Base-by-base conservation (phyloP, 92 coral and sea anemone species). In the Parazoanthus swiftii region DNA sequence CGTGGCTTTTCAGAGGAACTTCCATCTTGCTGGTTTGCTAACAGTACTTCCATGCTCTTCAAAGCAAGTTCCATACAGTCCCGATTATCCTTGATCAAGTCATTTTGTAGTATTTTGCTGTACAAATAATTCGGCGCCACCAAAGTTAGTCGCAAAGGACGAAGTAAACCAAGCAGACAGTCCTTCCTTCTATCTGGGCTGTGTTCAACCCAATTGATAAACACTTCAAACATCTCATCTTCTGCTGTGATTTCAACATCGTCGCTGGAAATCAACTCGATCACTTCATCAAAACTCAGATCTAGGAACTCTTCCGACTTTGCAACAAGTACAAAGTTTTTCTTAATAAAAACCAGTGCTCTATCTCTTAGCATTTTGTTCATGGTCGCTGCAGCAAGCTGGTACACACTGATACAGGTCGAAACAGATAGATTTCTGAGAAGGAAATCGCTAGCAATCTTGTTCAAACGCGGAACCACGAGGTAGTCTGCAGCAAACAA, bases 321-420 rank as follows among this genome's bases (percentile, higher is more conserved):
- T 13, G 95, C 81, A 43, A 96, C 93, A 6, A 93, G 77, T 8
- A 86, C 95, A 51, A 93, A 96, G 77, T 94, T 90, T 44, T 94
- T 96, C 46, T 94, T 89, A 63, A 95, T 94, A 80, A 92, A 89
- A 26, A 59, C 75, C 68, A 88, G 92, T 7, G 96, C 95, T 29
- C 86, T 72, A 81, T 93, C 93, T 66, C 95, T 82, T 11, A 96
- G 90, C 36, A 86, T 89, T 86, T 75, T 58, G 38, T 93, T 92
- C 58, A 89, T 89, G 88, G 90, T 94, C 48, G 89, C 91, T 74
- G 90, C 96, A 8, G 98, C 98, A 85, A 93, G 89, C 36, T 92
- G 51, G 88, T 92, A 85, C 5, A 90, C 82, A 77, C 94, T 86
- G 86, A 96, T 77, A 76, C 98, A 94, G 77, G 93, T 96, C 1